Base-by-base conservation (phyloP, 2,888 invertebrate species). In the Zhengitettix transpicula region DNA sequence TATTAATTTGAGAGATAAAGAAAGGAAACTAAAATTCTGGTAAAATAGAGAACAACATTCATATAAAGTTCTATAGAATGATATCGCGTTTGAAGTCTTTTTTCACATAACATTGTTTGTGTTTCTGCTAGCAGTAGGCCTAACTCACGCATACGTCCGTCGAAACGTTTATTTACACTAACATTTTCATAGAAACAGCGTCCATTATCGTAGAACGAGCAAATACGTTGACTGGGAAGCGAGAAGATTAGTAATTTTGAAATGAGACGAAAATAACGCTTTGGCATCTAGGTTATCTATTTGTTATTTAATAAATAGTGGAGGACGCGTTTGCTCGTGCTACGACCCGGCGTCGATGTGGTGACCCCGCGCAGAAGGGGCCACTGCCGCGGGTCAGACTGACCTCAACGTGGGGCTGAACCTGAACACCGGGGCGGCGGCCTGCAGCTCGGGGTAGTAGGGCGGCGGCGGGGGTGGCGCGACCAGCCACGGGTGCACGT, bases 401-500 rank as follows among this genome's bases (percentile, higher is more conserved):
- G 63, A 58, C 55, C 63, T 59, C 56, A 63, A 44, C 47, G 63
- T 60, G 42, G 63, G 63, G 56, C 63, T 63, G 58, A 63, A 63
- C 54, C 63, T 42, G 60, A 60, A 63, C 28, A 61, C 47, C 47
- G 57, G 55, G 28, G 56, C 57, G 16, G 58, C 53, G 17, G 44
- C 52, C 40, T 55, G 51, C 11, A 16, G 42, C 16, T n/a, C 28
- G 47, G 53, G 54, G 56, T 55, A 54, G 60, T 44, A 53, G n/a
- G 61, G 55, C 41, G 56, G 55, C 52, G 71, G 14, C 60, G 62
- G 59, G 62, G 65, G 42, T 58, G 61, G 57, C 73, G 72, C 67
- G 73, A 64, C 44, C 59, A 69, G 67, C 52, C 69, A 68, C 67
- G 71, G 68, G 61, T 58, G 65, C 57, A 58, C 66, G 68, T 65